phyloP scores from a whole-genome alignment of 2,888 invertebrate genomes.

The Protophormia terraenovae region DNA sequence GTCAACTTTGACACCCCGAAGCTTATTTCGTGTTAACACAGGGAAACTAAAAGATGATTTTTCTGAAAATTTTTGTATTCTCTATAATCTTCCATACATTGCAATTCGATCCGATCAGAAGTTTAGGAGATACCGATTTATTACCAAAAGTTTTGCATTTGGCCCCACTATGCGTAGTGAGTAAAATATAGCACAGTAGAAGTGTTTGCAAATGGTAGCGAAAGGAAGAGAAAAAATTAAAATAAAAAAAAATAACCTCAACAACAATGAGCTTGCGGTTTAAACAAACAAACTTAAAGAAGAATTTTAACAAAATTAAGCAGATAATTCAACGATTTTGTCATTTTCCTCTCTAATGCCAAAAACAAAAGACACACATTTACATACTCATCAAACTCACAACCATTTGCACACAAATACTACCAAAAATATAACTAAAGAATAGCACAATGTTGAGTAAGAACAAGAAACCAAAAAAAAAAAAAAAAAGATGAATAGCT shows the following conservation, averaged over 20 bases:
- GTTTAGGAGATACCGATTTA: too few relatives aligned
- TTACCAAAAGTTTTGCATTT: too few relatives aligned
- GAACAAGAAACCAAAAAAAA: background rate
- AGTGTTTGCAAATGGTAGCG: background rate
- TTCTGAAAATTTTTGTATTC: too few relatives aligned
- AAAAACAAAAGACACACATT: slow-evolving; percentile 14
- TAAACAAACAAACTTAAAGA: slow-evolving; percentile 41
- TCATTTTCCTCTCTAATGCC: slow-evolving; percentile 17
- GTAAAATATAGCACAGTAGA: background rate
- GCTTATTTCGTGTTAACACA: too few relatives aligned
- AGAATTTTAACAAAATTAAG: slow-evolving; percentile 52
- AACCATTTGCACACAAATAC: background rate
- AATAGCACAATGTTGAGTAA: background rate
- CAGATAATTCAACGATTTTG: slow-evolving; percentile 57
- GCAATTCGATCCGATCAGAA: too few relatives aligned
- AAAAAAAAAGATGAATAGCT: background rate
- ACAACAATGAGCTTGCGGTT: slow-evolving; percentile 43
- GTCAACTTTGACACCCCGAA: too few relatives aligned
- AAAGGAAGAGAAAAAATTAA: background rate
- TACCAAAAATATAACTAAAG: background rate
- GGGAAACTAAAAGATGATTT: too few relatives aligned
- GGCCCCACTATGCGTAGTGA: too few relatives aligned
- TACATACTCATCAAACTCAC: background rate
- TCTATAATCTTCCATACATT: too few relatives aligned
- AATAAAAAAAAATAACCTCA: slow-evolving; percentile 3